Evolutionary conservation across 2,797 vertebrate species (phyloP).

Genomic region (Rhinophrynus dorsalis): DNA sequence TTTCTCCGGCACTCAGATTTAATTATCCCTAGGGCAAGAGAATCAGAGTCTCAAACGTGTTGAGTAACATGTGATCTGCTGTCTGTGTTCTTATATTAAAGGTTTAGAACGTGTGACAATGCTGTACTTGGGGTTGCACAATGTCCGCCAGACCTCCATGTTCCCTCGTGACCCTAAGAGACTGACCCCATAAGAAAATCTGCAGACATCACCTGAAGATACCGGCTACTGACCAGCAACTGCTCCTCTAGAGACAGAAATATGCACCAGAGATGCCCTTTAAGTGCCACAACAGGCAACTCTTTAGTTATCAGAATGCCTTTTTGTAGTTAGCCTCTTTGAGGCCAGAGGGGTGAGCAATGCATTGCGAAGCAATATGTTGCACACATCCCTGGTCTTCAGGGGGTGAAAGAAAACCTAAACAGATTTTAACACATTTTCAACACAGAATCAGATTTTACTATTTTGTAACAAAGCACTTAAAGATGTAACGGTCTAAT

Average conservation of each 20-base stretch:
- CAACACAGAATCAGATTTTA: conserved; percentile 56
- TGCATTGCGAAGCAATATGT: too few relatives aligned
- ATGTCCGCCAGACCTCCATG: conserved; percentile 97
- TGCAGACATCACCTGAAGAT: conserved; percentile 40
- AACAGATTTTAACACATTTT: conserved; percentile 59
- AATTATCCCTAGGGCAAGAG: too few relatives aligned
- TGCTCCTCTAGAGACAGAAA: conserved; percentile 4
- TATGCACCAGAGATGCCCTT: conserved; percentile 56
- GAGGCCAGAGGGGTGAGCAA: too few relatives aligned
- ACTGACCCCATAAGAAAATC: conserved; percentile 81
- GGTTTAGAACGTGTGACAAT: conserved; percentile 97
- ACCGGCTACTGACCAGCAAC: conserved; percentile 51
- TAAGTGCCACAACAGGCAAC: conserved; percentile 63
- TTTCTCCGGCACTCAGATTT: too few relatives aligned
- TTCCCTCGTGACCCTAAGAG: conserved; percentile 97
- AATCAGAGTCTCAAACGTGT: too few relatives aligned
- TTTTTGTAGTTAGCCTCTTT: too few relatives aligned
- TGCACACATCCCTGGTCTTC: too few relatives aligned
- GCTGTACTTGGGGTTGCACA: conserved; percentile 94
- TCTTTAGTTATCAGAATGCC: neutral
- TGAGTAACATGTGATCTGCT: too few relatives aligned
- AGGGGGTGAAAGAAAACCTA: too few relatives aligned
- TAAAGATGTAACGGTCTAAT: neutral
- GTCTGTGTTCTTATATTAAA: too few relatives aligned
- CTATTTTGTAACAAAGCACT: conserved; percentile 48